Evolutionary conservation across 2,113 vertebrate species (phyloP).

Genomic region (Pseudopodoces humilis): DNA sequence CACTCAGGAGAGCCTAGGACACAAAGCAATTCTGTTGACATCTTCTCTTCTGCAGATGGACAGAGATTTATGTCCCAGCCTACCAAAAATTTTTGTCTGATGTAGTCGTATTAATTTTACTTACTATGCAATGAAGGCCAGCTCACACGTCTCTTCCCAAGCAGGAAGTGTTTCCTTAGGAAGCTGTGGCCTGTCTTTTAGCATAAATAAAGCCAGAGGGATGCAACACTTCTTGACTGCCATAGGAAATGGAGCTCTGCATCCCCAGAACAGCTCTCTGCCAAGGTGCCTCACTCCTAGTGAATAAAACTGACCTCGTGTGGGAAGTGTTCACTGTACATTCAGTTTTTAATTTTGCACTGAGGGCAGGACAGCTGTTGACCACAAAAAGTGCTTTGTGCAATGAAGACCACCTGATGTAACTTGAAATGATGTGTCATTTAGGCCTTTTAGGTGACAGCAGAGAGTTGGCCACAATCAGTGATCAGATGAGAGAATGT

Average conservation of each 20-base stretch:
- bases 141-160: background rate
- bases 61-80: background rate
- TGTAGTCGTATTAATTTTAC: background rate
- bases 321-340: background rate
- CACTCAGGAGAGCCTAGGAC: slow-evolving; percentile 85
- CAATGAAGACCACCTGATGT: background rate
- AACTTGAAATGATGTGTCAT: background rate
- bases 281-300: background rate
- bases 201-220: background rate
- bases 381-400: background rate
- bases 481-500: background rate
- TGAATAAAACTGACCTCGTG: background rate
- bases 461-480: background rate
- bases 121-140: background rate
- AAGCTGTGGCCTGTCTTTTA: background rate
- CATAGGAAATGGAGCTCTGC: background rate
- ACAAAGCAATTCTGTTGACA: slow-evolving; percentile 52
- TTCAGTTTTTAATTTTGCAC: background rate
- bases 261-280: background rate
- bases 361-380: background rate
- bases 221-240: background rate
- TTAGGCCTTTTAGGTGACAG: background rate
- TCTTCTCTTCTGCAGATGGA: background rate
- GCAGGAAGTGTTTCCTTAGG: background rate
- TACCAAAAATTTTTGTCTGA: background rate